These are phyloP conservation scores for Cladorhizidae sp. DNA, from an alignment of 37 sponge, comb jelly and placozoan genomes.

Conservation along the genomic window DNA sequence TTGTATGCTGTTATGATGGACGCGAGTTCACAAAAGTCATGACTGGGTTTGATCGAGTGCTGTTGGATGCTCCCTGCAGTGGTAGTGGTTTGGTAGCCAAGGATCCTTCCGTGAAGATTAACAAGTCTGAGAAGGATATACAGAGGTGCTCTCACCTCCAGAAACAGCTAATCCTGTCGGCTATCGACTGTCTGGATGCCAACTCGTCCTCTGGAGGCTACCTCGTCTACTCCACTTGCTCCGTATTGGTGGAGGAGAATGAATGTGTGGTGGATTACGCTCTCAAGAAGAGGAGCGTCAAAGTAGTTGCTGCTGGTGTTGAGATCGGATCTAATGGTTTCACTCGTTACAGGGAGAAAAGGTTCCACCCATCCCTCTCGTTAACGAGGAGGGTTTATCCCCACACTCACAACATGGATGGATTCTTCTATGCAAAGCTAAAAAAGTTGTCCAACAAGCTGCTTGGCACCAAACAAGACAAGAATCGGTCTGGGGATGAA, in stretches of 20 bases:
- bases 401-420: slow-evolving; percentile 98
- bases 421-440: slow-evolving; percentile 97
- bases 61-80: slow-evolving; percentile 97
- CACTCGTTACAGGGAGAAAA: slow-evolving; percentile 73
- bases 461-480: not conserved
- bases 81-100: slow-evolving; percentile 97
- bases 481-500: not conserved
- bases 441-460: slow-evolving; percentile 84
- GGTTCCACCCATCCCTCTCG: slow-evolving; percentile 90
- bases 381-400: slow-evolving; percentile 90
- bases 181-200: slow-evolving; percentile 92
- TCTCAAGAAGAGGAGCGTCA: slow-evolving; percentile 84
- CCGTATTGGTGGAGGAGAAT: slow-evolving; percentile 95
- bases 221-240: slow-evolving; percentile 96
- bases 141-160: slow-evolving; percentile 86
- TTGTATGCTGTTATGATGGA: slow-evolving; percentile 95
- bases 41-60: slow-evolving; percentile 93
- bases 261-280: slow-evolving; percentile 97
- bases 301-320: slow-evolving; percentile 88
- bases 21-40: slow-evolving; percentile 91
- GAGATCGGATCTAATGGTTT: slow-evolving; percentile 91
- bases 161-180: slow-evolving; percentile 92
- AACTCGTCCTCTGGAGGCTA: slow-evolving; percentile 87
- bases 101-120: slow-evolving; percentile 89
- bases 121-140: slow-evolving; percentile 86